phyloP scores from a whole-genome alignment of 2,797 vertebrate species.

The Cirrhinus mrigala region DNA sequence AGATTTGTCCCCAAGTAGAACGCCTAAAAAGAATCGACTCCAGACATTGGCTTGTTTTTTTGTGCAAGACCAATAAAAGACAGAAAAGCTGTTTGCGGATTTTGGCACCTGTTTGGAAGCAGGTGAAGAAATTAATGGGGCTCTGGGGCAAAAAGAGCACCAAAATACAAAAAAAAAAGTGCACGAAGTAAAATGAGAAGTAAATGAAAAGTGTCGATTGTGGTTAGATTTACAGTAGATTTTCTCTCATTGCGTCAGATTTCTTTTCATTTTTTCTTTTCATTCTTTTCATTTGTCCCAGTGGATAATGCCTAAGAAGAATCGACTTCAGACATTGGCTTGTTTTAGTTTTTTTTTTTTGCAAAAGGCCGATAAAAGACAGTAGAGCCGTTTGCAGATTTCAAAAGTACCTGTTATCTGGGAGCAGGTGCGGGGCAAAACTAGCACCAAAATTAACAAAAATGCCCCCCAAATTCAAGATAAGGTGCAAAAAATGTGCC shows the following conservation, averaged over 20 bases:
- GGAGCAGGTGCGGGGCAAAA: neutral
- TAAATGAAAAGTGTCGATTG: neutral
- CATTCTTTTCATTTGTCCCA: neutral
- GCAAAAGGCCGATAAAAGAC: slow-evolving; percentile 59
- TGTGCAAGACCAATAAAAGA: slow-evolving; percentile 58
- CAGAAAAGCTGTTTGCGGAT: slow-evolving; percentile 28
- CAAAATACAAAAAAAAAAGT: neutral
- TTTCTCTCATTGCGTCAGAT: neutral
- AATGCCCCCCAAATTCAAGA: neutral
- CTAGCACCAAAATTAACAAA: no score
- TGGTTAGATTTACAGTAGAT: neutral
- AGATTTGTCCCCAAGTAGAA: neutral
- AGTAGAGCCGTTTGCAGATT: slow-evolving; percentile 31
- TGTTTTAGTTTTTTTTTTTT: neutral
- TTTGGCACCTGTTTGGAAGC: neutral
- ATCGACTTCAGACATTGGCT: neutral
- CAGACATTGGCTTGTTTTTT: no score
- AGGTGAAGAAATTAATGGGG: no score
- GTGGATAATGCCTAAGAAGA: neutral
- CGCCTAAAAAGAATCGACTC: no score
- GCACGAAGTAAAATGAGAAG: neutral
- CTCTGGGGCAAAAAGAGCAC: neutral
- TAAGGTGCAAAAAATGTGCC: neutral
- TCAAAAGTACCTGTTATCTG: neutral
- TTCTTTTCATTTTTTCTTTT: neutral